These are phyloP conservation scores for Chloromyia formosa DNA, from an alignment of 2,888 invertebrate genomes.

Conservation along the genomic window DNA sequence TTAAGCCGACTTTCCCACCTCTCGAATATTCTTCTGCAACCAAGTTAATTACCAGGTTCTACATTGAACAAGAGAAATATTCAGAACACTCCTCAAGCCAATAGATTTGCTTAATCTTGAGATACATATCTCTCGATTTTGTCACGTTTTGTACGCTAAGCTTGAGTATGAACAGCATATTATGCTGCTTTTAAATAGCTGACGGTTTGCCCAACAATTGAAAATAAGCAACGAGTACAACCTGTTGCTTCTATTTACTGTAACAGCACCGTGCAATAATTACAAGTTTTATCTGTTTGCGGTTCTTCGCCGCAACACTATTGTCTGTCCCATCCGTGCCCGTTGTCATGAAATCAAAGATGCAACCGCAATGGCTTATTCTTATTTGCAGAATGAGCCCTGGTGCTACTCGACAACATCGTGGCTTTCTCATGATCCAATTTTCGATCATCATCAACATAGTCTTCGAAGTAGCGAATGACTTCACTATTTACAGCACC, in stretches of 20 bases:
- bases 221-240: conserved; percentile 3
- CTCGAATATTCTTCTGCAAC: too few relatives aligned
- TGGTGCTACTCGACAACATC: conserved; percentile 10
- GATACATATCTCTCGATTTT: neutral
- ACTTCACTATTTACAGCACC: neutral
- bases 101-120: too few relatives aligned
- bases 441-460: conserved; percentile 7
- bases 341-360: neutral
- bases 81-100: too few relatives aligned
- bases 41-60: too few relatives aligned
- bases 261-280: conserved; percentile 24
- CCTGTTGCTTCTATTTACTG: conserved; percentile 19
- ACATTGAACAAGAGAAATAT: too few relatives aligned
- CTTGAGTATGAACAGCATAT: neutral
- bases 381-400: conserved; percentile 10
- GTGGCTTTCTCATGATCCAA: conserved; percentile 27
- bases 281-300: conserved; percentile 12
- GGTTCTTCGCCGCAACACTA: neutral
- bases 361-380: conserved; percentile 8
- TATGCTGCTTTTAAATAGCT: neutral
- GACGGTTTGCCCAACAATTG: neutral
- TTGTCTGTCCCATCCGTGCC: conserved; percentile 2
- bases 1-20: too few relatives aligned
- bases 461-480: neutral
- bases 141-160: conserved; percentile 13